Evolutionary conservation across 2,797 vertebrate genomes (phyloP), one percentile per base, ranked within the genome.

Genomic region (Tangara arthus): DNA sequence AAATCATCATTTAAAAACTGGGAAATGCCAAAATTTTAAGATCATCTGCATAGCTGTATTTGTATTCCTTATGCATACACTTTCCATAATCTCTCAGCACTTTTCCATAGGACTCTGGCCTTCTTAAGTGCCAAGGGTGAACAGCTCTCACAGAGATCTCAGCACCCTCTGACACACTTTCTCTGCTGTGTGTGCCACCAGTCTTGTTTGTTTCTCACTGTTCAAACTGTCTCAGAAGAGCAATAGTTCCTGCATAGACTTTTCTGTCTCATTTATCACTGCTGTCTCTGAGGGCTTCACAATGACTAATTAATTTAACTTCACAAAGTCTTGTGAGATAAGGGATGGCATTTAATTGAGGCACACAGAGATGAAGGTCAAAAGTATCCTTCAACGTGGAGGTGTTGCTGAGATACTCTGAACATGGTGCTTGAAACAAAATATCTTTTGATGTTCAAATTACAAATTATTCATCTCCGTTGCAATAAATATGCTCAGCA

Each of bases 221-320:
- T 79, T 94, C 61, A 91, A 93, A 88, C 35, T 0, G 0, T 79
- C 79, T 94, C 76, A 65, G 82, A 93, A 91, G 72, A 90, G 37
- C 72, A 90, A 81, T 84, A 92, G 70, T 24, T 96, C 60, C 87
- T 3, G 10, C 73, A 92, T 69, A 81, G 94, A 89, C 66, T 90
- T 92, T 92, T 91, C 79, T 86, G 87, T 94, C 89, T 88, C 92
- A 92, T 92, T 86, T 75, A 83, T 96, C 95, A 96, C 89, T 75
- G 30, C 82, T 91, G 84, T 86, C 91, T 95, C 93, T 70, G 37
- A 81, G 70, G 73, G 47, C 37, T 93, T 96, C 87, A 72, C 89
- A 82, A 28, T 81, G 84, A 86, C 93, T 96, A 92, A 97, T 97
- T 95, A 95, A 95, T 96, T 93, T 90, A 86, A 81, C 85, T 92